Evolutionary conservation across 2,113 vertebrate species (phyloP).

Genomic region (Proterorhinus semilunaris): DNA sequence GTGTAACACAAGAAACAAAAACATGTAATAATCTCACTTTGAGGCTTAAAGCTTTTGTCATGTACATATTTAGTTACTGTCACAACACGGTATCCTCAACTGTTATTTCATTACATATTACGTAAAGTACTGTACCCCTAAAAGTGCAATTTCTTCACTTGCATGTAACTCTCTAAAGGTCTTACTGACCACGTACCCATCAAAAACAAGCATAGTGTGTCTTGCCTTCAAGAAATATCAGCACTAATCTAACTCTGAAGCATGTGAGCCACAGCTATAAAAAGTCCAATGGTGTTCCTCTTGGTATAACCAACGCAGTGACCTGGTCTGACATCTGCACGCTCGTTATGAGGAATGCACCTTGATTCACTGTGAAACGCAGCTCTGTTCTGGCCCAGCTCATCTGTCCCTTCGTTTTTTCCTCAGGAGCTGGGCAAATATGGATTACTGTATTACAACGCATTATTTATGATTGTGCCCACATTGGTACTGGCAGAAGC

Average conservation of each 20-base stretch:
- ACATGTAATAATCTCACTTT: too few species aligned
- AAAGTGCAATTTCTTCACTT: too few species aligned
- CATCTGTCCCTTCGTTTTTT: conserved; percentile 23
- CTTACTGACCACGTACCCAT: too few species aligned
- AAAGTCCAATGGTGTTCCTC: neutral
- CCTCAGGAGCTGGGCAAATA: conserved; percentile 94
- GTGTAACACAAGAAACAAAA: too few species aligned
- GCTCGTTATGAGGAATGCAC: conserved; percentile 56
- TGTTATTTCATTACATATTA: too few species aligned
- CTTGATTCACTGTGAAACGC: conserved; percentile 45
- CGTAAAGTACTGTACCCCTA: too few species aligned
- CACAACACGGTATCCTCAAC: too few species aligned
- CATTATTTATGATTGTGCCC: conserved; percentile 95
- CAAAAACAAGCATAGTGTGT: neutral
- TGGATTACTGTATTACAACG: conserved; percentile 95
- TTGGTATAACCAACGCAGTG: conserved; percentile 14
- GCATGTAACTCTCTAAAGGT: too few species aligned
- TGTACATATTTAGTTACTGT: too few species aligned
- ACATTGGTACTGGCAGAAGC: conserved; percentile 86
- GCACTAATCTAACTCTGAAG: neutral
- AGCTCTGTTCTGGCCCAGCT: conserved; percentile 39
- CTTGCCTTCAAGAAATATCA: neutral
- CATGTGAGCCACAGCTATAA: conserved; percentile 6
- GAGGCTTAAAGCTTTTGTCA: too few species aligned
- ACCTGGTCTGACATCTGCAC: conserved; percentile 41